Conservation (phyloP, 2,113 vertebrate species). For the Cygnus atratus region DNA sequence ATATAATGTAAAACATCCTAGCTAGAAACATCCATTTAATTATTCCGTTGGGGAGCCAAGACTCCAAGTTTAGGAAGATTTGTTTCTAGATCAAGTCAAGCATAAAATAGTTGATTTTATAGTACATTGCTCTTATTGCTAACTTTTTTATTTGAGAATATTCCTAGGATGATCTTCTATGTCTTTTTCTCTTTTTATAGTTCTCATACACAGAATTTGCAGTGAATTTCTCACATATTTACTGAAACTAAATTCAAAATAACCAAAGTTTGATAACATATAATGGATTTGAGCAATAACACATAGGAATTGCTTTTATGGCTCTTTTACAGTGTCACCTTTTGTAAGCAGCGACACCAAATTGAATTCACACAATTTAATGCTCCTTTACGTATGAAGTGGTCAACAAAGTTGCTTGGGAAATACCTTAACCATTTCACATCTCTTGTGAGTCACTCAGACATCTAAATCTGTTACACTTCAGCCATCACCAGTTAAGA, state of each 20-base stretch:
- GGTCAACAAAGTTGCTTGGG: background rate
- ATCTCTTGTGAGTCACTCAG: background rate
- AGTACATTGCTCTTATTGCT: fast-evolving
- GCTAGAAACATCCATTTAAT: background rate
- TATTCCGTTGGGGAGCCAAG: background rate
- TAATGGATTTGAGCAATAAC: background rate
- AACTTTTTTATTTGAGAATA: background rate
- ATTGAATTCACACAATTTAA: background rate
- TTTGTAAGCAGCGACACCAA: background rate
- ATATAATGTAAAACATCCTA: background rate
- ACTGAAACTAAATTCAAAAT: background rate
- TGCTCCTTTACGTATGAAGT: background rate
- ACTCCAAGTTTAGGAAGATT: background rate
- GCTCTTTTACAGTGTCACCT: background rate
- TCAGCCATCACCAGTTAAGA: background rate
- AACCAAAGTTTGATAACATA: background rate
- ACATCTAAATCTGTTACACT: background rate
- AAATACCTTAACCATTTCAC: background rate
- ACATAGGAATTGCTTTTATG: background rate
- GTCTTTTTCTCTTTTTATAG: background rate
- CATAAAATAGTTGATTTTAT: background rate
- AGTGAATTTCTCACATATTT: background rate
- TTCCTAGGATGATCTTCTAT: background rate
- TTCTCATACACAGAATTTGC: background rate
- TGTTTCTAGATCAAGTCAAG: background rate